A percentile compares a stretch with the other conserved stretches of the same genome.
Evolutionary conservation across 2,797 vertebrate genomes (phyloP).

Genomic region (Pseudopleuronectes americanus): DNA sequence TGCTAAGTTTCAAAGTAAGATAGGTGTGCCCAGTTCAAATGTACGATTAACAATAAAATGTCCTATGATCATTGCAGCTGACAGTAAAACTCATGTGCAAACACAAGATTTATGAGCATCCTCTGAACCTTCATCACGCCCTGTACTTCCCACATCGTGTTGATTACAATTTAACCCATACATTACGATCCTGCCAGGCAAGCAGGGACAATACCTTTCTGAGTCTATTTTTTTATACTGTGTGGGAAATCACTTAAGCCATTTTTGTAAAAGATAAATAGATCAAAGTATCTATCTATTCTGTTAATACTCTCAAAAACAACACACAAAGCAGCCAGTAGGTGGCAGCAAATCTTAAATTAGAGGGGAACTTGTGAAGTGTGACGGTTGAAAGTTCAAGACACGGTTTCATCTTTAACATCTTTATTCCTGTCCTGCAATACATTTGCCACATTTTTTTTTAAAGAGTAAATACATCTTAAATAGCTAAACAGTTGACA

Average conservation of each 20-base stretch:
- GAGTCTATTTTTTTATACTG: no score
- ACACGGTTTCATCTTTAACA: slow-evolving; percentile 66
- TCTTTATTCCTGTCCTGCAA: slow-evolving; percentile 82
- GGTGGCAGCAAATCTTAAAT: slow-evolving; percentile 63
- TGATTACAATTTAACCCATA: not conserved
- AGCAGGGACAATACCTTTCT: not conserved
- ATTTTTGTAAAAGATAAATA: not conserved
- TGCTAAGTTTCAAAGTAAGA: not conserved
- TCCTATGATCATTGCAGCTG: not conserved
- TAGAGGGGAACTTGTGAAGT: slow-evolving; percentile 1
- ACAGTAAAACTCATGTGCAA: slow-evolving; percentile 11
- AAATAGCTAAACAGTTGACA: slow-evolving; percentile 80
- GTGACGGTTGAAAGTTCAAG: not conserved
- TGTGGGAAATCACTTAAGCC: not conserved
- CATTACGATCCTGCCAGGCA: not conserved
- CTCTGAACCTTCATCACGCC: slow-evolving; percentile 36
- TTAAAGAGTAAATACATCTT: slow-evolving; percentile 82
- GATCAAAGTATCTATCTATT: not conserved
- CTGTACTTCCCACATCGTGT: not conserved
- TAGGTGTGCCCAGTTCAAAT: not conserved
- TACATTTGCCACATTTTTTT: slow-evolving; percentile 77
- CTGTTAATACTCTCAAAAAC: not conserved
- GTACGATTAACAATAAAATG: accelerated
- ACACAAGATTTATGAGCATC: slow-evolving; percentile 30
- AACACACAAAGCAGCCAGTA: slow-evolving; percentile 33